Percentiles rank a stretch among this genome's conserved stretches.
phyloP scores from a whole-genome alignment of 2,888 invertebrate genomes.

The Exephanes ischioxanthus region DNA sequence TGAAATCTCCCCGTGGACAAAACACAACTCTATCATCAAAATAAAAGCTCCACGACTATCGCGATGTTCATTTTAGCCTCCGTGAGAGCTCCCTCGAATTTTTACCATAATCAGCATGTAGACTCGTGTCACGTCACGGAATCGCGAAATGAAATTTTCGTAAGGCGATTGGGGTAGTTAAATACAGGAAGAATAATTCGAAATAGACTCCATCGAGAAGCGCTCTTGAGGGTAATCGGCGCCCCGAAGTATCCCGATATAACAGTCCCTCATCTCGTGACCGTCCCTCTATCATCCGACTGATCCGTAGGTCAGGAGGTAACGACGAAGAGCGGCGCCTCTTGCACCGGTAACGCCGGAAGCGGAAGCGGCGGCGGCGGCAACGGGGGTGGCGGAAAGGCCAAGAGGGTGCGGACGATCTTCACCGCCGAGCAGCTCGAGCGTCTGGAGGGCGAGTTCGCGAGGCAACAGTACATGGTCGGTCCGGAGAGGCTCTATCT shows the following conservation, averaged over 20 bases:
- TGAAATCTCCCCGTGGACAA: not conserved
- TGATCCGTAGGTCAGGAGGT: slow-evolving; percentile 82
- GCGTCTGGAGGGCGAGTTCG: slow-evolving; percentile 96
- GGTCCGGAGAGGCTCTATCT: slow-evolving; percentile 97
- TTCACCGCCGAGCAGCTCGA: slow-evolving; percentile 99
- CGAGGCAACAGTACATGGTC: slow-evolving; percentile 99
- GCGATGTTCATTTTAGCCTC: slow-evolving; percentile 41
- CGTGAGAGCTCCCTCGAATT: not conserved
- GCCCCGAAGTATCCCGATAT: not conserved
- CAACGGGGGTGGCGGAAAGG: slow-evolving; percentile 86
- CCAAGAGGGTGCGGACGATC: slow-evolving; percentile 96
- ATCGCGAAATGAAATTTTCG: slow-evolving; percentile 14
- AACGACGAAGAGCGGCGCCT: slow-evolving; percentile 83
- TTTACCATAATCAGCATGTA: slow-evolving; percentile 29
- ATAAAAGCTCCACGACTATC: slow-evolving; percentile 1
- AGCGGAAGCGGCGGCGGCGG: slow-evolving; percentile 69
- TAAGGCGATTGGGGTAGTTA: not conserved
- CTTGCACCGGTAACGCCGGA: slow-evolving; percentile 45
- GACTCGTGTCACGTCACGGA: slow-evolving; percentile 9
- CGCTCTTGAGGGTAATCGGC: not conserved
- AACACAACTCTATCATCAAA: not conserved
- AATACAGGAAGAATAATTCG: not conserved
- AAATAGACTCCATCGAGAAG: not conserved
- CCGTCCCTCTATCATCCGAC: slow-evolving; percentile 7
- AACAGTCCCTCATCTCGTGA: not conserved